Conservation (phyloP, 1,140 invertebrate genomes). For the Littorina saxatilis region DNA sequence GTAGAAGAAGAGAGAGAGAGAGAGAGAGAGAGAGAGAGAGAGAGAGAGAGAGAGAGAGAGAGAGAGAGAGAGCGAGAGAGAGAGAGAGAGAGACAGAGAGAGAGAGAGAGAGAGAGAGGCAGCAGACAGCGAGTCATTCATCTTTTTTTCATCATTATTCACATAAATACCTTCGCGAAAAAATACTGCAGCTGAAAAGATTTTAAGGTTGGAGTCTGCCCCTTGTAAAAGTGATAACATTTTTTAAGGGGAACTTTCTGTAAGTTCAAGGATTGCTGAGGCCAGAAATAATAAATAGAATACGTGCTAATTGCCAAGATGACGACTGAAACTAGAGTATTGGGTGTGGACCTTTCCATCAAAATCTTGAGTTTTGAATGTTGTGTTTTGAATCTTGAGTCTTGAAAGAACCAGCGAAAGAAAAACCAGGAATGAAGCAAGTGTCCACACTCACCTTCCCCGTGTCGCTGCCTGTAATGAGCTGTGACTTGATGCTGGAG, state of each 20-base stretch:
- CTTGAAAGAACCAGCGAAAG: neutral
- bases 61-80: slow-evolving; percentile 10
- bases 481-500: slow-evolving; percentile 44
- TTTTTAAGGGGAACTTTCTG: too few relatives aligned
- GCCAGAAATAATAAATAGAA: too few relatives aligned
- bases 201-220: too few relatives aligned
- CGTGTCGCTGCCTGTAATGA: slow-evolving; percentile 39
- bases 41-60: neutral
- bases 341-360: too few relatives aligned
- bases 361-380: too few relatives aligned
- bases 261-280: too few relatives aligned
- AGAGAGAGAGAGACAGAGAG: neutral
- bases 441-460: slow-evolving; percentile 33
- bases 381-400: too few relatives aligned
- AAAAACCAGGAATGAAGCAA: neutral
- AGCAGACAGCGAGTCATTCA: neutral
- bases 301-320: too few relatives aligned
- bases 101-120: neutral
- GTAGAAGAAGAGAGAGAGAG: neutral
- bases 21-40: neutral
- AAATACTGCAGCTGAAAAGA: too few relatives aligned
- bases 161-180: neutral
- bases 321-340: too few relatives aligned
- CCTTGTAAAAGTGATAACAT: too few relatives aligned
- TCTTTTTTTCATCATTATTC: neutral